Evolutionary conservation across 2,797 vertebrate genomes (phyloP), one percentile per base, ranked within the genome.

Genomic region (Sciurus carolinensis): DNA sequence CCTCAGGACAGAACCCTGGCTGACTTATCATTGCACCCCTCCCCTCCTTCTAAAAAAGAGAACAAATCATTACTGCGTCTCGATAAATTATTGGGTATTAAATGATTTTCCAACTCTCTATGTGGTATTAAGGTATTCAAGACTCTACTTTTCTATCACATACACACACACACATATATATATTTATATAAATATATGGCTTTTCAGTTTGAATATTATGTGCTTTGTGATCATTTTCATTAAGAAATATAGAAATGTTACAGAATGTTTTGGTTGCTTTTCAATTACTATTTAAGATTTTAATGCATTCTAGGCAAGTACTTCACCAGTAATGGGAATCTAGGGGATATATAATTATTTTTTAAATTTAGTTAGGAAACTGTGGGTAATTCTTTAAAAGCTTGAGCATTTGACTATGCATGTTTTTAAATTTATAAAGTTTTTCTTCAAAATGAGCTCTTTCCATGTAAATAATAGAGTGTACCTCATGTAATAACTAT

Each of bases 381-480:
- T 85, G 7, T 77, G 87, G 33, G 12, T 73, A 75, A 20, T 89
- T 87, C 90, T 84, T 80, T 62, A 64, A 82, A 85, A 89, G 57
- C 79, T 84, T 75, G 20, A 69, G 12, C 13, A 42, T 89, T 85
- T 77, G 28, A 42, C 50, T 81, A 47, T 80, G 7, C 18, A 33
- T 81, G 4, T 36, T 88, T 88, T 86, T 79, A 71, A 64, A 64
- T 83, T 69, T 95, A 22, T 82, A 30, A 67, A 81, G 47, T 50
- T 91, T 91, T 93, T 75, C 72, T 89, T 93, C 26, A 66, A 15
- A 91, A 71, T 73, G n/a, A 57, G 33, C 88, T 83, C 17, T 59
- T 30, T 97, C 17, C 17, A 57, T 71, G 33, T 90, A 62, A 54
- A 77, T 90, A 81, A 81, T 71, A 36, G 22, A 89, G 20, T 77